Evolutionary conservation across 2,113 vertebrate species (phyloP).

Genomic region (Seriola dumerili): DNA sequence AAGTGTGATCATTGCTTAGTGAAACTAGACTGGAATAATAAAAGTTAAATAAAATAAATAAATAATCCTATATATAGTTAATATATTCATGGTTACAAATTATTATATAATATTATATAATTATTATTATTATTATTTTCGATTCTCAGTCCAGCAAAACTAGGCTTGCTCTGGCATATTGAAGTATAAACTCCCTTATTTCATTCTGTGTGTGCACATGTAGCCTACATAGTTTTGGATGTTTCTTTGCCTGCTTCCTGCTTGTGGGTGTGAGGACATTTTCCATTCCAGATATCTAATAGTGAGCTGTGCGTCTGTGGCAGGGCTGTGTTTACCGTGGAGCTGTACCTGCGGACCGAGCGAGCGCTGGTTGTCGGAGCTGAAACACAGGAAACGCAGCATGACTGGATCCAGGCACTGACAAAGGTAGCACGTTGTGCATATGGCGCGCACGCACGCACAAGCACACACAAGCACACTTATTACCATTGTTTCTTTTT

Average conservation of each 20-base stretch:
- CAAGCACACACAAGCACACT: neutral
- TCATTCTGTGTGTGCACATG: neutral
- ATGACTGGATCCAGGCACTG: constrained; percentile 92
- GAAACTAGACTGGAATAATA: too few species aligned
- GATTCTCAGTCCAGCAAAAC: too few species aligned
- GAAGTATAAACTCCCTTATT: too few species aligned
- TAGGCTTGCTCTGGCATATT: too few species aligned
- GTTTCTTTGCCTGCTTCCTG: neutral
- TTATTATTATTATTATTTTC: too few species aligned
- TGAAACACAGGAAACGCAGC: constrained; percentile 89
- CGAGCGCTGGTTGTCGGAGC: constrained; percentile 90
- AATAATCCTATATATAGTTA: too few species aligned
- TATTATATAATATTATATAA: too few species aligned
- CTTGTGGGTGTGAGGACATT: neutral
- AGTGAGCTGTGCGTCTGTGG: constrained; percentile 51
- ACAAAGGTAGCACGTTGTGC: constrained; percentile 88
- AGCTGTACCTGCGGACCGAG: constrained; percentile 93
- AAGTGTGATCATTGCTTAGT: too few species aligned
- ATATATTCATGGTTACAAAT: too few species aligned
- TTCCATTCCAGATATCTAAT: neutral
- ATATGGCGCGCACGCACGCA: neutral
- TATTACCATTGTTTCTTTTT: constrained; percentile 2
- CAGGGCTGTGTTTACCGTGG: constrained; percentile 93
- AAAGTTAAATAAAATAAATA: too few species aligned
- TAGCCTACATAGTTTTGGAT: neutral